A percentile compares a stretch with the other conserved stretches of the same genome.
These are phyloP conservation scores for Actinemys pallida DNA, from an alignment of 2,113 vertebrate genomes.

Conservation along the genomic window DNA sequence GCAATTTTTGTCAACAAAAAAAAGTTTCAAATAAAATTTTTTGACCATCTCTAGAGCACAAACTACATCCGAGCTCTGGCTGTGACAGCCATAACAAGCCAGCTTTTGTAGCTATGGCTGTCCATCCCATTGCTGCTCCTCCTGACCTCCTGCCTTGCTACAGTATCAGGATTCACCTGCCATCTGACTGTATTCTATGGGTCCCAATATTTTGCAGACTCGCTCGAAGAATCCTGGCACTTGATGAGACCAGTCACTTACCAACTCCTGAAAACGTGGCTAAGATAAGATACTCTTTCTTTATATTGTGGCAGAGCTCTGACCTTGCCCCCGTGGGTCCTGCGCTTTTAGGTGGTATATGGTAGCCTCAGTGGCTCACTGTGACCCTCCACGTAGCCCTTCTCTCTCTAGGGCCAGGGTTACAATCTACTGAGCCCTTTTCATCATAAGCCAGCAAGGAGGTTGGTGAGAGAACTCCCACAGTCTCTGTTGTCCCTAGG, in stretches of 20 bases:
- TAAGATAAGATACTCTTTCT: background rate
- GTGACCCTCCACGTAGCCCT: too few species aligned
- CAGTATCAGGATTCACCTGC: background rate
- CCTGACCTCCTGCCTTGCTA: background rate
- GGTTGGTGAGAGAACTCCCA: too few species aligned
- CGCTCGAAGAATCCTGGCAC: background rate
- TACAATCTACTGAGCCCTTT: too few species aligned
- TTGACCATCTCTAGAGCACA: background rate
- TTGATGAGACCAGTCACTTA: background rate
- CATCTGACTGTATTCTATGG: background rate
- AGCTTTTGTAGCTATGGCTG: background rate
- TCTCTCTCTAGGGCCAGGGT: too few species aligned
- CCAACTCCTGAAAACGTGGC: rapidly evolving
- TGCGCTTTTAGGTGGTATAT: too few species aligned
- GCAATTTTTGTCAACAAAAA: conserved; percentile 53
- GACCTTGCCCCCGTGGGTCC: too few species aligned
- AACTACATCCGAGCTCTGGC: background rate
- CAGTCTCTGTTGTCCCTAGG: too few species aligned
- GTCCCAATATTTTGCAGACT: background rate
- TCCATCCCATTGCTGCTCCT: background rate
- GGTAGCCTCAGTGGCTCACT: too few species aligned
- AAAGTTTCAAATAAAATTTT: conserved; percentile 23
- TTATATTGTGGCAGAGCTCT: background rate
- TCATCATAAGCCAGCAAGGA: too few species aligned
- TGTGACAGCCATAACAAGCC: background rate